Evolutionary conservation across 2,113 vertebrate species (phyloP).

Genomic region (Microcebus griseorufus): DNA sequence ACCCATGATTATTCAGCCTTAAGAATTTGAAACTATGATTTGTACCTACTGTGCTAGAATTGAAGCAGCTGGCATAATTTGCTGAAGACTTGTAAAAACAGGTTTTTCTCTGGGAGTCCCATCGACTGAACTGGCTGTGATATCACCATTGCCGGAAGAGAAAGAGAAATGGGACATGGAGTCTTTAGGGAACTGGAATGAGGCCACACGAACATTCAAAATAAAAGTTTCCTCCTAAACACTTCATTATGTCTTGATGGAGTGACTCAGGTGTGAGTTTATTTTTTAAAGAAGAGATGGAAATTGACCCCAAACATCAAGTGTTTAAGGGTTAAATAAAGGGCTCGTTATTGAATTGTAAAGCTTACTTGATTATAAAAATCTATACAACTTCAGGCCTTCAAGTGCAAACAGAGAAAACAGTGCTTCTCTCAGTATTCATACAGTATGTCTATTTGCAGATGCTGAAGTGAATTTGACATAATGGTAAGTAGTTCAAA

Average conservation of each 20-base stretch:
- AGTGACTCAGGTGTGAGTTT: background rate
- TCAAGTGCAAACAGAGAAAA: constrained; percentile 77
- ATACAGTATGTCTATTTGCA: constrained; percentile 77
- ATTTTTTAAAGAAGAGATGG: background rate
- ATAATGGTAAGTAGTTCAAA: constrained; percentile 84
- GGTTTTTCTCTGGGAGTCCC: background rate
- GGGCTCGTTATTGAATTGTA: constrained; percentile 72
- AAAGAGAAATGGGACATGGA: background rate
- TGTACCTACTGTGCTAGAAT: background rate
- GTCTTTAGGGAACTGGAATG: background rate
- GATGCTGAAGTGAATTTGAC: constrained; percentile 84
- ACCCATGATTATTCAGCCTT: background rate
- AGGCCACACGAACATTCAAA: background rate
- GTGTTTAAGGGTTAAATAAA: constrained; percentile 75
- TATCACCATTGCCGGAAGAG: background rate
- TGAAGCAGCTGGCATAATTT: background rate
- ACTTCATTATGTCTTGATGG: background rate
- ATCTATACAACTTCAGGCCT: constrained; percentile 76
- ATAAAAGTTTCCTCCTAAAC: background rate
- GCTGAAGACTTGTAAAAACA: background rate
- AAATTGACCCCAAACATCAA: constrained; percentile 18
- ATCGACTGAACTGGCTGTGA: background rate
- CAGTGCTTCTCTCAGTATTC: constrained; percentile 76
- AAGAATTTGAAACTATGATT: background rate
- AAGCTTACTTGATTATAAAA: constrained; percentile 82